Base-by-base conservation (phyloP, 2,113 vertebrate species). In the Osmerus mordax region DNA sequence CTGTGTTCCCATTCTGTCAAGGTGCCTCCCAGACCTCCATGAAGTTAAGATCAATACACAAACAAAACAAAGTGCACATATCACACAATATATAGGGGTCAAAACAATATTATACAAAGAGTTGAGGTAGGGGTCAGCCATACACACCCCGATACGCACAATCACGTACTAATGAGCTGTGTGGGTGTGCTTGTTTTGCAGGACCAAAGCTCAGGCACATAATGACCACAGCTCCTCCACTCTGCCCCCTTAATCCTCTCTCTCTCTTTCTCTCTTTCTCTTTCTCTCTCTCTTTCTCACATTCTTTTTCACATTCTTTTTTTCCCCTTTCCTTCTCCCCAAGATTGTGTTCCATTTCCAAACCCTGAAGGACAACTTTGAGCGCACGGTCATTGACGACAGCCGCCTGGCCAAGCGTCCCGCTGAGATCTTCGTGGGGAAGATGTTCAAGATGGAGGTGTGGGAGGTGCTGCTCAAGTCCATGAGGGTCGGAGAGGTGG, bases 391-490 rank as follows among this genome's bases (percentile, higher is more conserved):
- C 77, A 91, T 95, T 0, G 95, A 95, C 0, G 94, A 95, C 91
- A 96, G 94, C 56, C 90, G 93, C 18, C 83, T 88, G 65, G 89
- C 88, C 2, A 89, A 92, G 54, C 68, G 84, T 58, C 94, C 93
- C 11, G 91, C 93, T 52, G 94, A 96, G 86, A 94, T 96, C 78
- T 94, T 95, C 18, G 90, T 95, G 23, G 94, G 93, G 78, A 95
- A 94, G 85, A 94, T 96, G 94, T 95, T 96, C 88, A 95, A 95
- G 88, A 87, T 96, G 85, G 94, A 96, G 79, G 90, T 95, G 47
- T 96, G 95, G 94, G 94, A 95, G 88, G 91, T 87, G 0, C 86
- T 96, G 78, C 86, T 96, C 65, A 93, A 70, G 11, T 96, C 95
- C 77, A 96, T 96, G 95, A 91, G 93, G 82, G 53, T 87, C 0